Evolutionary conservation across 2,797 vertebrate genomes (phyloP).

Genomic region (Cetoscarus ocellatus): DNA sequence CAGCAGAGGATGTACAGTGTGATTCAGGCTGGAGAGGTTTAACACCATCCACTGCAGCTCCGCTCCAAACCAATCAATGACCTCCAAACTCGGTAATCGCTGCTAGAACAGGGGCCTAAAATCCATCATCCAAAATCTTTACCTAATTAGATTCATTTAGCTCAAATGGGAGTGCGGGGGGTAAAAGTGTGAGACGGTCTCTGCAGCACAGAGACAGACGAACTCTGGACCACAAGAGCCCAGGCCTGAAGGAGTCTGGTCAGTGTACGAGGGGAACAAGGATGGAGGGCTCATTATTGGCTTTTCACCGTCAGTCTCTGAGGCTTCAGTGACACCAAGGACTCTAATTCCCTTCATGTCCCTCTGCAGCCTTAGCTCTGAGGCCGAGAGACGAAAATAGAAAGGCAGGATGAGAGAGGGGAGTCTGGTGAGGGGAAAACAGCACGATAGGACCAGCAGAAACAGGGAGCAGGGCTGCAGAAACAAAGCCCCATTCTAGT

Average conservation of each 20-base stretch:
- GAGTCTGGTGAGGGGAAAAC: constrained; percentile 35
- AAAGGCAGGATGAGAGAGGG: constrained; percentile 47
- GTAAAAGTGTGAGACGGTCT: constrained; percentile 12
- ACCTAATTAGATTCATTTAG: constrained; percentile 60
- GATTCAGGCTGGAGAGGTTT: constrained; percentile 36
- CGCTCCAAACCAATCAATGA: constrained; percentile 47
- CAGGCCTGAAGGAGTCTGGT: constrained; percentile 24
- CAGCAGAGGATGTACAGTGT: constrained; percentile 32
- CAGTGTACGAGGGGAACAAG: constrained; percentile 41
- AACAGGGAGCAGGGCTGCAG: constrained; percentile 8
- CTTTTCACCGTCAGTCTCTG: constrained; percentile 64
- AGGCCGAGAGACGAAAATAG: constrained; percentile 55
- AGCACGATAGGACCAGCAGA: too few species aligned
- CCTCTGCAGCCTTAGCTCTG: constrained; percentile 27
- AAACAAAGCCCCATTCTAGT: neutral
- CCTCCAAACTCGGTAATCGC: constrained; percentile 64
- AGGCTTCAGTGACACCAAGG: constrained; percentile 61
- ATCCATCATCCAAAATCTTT: constrained; percentile 66
- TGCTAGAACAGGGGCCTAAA: constrained; percentile 38
- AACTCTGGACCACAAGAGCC: constrained; percentile 45
- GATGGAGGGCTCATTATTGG: constrained; percentile 62
- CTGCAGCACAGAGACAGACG: constrained; percentile 24
- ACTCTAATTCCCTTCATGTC: constrained; percentile 61
- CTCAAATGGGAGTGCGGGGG: constrained; percentile 17
- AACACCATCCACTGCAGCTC: constrained; percentile 33